A percentile compares a stretch with the other conserved stretches of the same genome.
phyloP scores from a whole-genome alignment of 2,113 vertebrate genomes.

The Scolopax mira region DNA sequence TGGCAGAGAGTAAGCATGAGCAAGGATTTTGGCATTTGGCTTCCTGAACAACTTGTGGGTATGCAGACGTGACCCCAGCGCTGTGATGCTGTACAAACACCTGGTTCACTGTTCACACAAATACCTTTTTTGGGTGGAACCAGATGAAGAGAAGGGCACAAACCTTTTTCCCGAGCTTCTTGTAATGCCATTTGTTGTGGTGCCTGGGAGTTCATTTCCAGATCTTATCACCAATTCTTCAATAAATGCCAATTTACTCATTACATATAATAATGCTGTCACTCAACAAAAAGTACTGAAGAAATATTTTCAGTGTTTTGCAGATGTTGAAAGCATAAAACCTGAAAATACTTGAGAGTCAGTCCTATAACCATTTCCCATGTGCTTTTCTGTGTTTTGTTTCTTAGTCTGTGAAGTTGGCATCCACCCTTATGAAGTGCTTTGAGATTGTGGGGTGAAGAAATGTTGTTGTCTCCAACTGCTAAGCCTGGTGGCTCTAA shows the following conservation, averaged over 20 bases:
- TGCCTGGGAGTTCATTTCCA: neutral
- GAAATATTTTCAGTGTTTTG: neutral
- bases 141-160: neutral
- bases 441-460: neutral
- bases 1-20: neutral
- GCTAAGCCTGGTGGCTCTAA: neutral
- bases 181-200: neutral
- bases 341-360: neutral
- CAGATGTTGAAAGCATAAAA: neutral
- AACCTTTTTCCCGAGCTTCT: neutral
- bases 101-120: neutral
- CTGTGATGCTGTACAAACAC: neutral
- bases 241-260: neutral
- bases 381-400: neutral
- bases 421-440: neutral
- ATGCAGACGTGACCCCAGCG: neutral
- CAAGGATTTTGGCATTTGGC: neutral
- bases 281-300: neutral
- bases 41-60: neutral
- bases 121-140: neutral
- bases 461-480: neutral
- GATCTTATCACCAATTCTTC: neutral
- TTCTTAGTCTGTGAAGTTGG: neutral
- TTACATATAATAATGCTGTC: neutral
- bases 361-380: neutral